Percentiles rank a stretch among this genome's conserved stretches.
Conservation (phyloP, 2,113 vertebrate species). For the Nasalis larvatus region DNA sequence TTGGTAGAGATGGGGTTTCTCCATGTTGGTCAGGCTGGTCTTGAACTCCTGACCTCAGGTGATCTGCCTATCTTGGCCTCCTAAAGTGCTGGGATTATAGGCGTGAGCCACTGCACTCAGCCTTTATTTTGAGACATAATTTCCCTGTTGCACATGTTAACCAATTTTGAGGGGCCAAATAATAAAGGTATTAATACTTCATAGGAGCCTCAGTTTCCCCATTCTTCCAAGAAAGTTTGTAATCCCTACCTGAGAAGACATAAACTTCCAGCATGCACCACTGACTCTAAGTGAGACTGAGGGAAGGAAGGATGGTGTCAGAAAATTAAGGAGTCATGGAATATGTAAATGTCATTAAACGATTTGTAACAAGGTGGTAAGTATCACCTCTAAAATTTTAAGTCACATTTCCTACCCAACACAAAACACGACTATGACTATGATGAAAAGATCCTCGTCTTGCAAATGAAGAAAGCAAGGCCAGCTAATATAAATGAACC, state of each 20-base stretch:
- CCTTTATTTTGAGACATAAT: not conserved
- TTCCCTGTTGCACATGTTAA: not conserved
- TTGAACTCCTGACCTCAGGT: too few relatives aligned
- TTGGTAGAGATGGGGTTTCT: too few relatives aligned
- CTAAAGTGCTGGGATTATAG: too few relatives aligned
- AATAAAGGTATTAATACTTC: not conserved
- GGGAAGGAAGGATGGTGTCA: not conserved
- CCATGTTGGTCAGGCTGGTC: too few relatives aligned
- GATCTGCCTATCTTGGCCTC: too few relatives aligned
- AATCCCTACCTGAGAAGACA: not conserved
- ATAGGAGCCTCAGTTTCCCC: not conserved
- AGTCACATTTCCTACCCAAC: not conserved
- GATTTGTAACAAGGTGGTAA: not conserved
- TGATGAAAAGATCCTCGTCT: not conserved
- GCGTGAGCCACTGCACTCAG: too few relatives aligned
- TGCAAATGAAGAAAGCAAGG: not conserved
- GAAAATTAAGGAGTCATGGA: not conserved
- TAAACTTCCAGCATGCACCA: not conserved
- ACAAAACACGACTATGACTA: not conserved
- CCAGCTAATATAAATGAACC: not conserved
- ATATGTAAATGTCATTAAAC: not conserved
- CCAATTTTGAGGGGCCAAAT: not conserved
- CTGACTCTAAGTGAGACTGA: not conserved
- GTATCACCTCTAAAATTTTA: not conserved
- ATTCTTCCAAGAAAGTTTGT: not conserved